These are phyloP conservation scores for Yponomeuta cagnagella DNA, from an alignment of 2,888 invertebrate genomes.

Conservation along the genomic window DNA sequence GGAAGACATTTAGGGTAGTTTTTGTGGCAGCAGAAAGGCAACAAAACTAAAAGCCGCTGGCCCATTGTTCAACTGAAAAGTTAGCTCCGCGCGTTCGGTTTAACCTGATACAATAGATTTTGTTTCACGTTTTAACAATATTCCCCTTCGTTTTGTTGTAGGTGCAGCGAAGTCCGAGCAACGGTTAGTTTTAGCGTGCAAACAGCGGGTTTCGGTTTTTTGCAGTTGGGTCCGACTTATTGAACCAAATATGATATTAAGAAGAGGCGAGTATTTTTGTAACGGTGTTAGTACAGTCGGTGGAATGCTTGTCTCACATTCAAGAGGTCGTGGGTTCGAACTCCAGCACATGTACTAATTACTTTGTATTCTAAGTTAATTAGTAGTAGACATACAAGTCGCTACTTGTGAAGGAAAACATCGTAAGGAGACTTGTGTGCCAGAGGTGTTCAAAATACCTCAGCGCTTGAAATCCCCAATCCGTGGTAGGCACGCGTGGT, in stretches of 20 bases:
- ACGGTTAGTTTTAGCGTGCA: slow-evolving; percentile 2
- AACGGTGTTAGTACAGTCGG: too few relatives aligned
- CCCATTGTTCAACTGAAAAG: slow-evolving; percentile 1
- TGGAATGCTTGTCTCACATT: too few relatives aligned
- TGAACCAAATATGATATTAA: neutral
- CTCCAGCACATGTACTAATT: too few relatives aligned
- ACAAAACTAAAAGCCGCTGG: neutral
- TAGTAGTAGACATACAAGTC: too few relatives aligned
- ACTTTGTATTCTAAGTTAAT: too few relatives aligned
- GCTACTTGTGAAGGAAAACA: too few relatives aligned
- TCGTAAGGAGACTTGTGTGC: too few relatives aligned
- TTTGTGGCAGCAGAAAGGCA: neutral
- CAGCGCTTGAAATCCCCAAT: too few relatives aligned
- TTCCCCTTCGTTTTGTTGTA: slow-evolving; percentile 1
- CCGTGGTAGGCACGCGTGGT: too few relatives aligned
- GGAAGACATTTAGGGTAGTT: neutral
- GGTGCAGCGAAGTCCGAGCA: neutral
- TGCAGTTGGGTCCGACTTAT: neutral
- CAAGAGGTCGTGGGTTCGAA: too few relatives aligned
- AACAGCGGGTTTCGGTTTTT: neutral
- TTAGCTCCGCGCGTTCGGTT: neutral
- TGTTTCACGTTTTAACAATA: neutral
- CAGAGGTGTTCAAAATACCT: too few relatives aligned
- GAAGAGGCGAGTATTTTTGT: too few relatives aligned
- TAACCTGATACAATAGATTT: slow-evolving; percentile 3